A percentile compares a stretch with the other conserved stretches of the same genome.
Conservation (phyloP, 2,888 invertebrate species). For the Eugnorisma glareosa region DNA sequence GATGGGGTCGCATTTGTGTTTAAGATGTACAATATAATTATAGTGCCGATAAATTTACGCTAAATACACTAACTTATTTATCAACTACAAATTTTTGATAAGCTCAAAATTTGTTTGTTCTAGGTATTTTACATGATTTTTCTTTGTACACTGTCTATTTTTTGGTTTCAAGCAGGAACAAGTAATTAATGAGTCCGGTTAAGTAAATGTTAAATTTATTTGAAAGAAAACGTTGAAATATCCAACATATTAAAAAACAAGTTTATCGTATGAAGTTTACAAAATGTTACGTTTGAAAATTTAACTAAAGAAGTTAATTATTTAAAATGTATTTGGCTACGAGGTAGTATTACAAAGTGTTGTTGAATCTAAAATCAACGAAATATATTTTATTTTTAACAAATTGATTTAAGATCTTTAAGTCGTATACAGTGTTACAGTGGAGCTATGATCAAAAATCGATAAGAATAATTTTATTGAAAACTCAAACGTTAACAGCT, state of each 20-base stretch:
- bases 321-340: constrained; percentile 52
- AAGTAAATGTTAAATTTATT: constrained; percentile 37
- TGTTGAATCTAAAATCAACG: constrained; percentile 45
- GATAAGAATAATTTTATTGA: constrained; percentile 29
- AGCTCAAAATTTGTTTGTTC: constrained; percentile 73
- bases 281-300: constrained; percentile 24
- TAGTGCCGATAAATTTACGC: constrained; percentile 46
- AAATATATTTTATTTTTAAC: constrained; percentile 13
- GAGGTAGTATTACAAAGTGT: constrained; percentile 56
- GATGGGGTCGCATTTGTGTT: constrained; percentile 42
- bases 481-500: constrained; percentile 18
- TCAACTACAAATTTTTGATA: constrained; percentile 66
- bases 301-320: constrained; percentile 15
- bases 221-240: constrained; percentile 20
- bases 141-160: constrained; percentile 71
- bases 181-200: constrained; percentile 57
- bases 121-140: constrained; percentile 69
- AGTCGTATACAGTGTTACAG: constrained; percentile 35
- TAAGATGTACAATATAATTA: constrained; percentile 46
- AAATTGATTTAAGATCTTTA: constrained; percentile 30
- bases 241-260: constrained; percentile 43
- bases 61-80: constrained; percentile 61
- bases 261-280: constrained; percentile 4
- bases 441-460: constrained; percentile 46
- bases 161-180: constrained; percentile 80